A percentile compares a stretch with the other conserved stretches of the same genome.
Evolutionary conservation across 2,113 vertebrate genomes (phyloP).

Genomic region (Malurus cyaneus): DNA sequence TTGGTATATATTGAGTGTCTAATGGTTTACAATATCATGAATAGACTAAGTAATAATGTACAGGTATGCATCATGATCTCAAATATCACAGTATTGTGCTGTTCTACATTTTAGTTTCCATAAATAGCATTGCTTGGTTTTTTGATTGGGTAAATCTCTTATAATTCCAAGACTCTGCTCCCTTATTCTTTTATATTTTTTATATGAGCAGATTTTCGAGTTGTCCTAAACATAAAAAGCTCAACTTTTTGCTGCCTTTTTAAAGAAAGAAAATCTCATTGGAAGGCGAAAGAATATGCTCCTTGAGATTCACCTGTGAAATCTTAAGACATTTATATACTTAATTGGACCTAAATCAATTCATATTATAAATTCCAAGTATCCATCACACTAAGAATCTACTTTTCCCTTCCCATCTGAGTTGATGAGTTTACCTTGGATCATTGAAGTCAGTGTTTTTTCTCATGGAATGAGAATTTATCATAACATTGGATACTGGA

Average conservation of each 20-base stretch:
- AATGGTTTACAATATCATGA: constrained; percentile 79
- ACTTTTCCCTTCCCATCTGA: not conserved
- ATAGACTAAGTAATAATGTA: constrained; percentile 62
- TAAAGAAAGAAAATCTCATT: constrained; percentile 65
- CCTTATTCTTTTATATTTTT: constrained; percentile 76
- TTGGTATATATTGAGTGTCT: constrained; percentile 79
- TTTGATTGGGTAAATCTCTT: constrained; percentile 62
- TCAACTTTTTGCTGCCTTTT: constrained; percentile 70
- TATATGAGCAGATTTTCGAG: constrained; percentile 73
- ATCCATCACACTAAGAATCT: not conserved
- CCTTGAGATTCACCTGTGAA: constrained; percentile 58
- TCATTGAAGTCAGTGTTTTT: not conserved
- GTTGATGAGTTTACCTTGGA: not conserved
- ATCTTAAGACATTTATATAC: constrained; percentile 37
- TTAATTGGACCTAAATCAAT: constrained; percentile 47
- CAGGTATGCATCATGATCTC: constrained; percentile 70
- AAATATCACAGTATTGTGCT: constrained; percentile 68
- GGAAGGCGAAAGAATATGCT: too few relatives aligned
- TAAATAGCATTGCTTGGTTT: constrained; percentile 55
- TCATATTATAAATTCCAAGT: not conserved
- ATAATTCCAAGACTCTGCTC: constrained; percentile 66
- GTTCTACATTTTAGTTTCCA: constrained; percentile 71
- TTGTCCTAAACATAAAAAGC: constrained; percentile 65
- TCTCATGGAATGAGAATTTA: constrained; percentile 35
- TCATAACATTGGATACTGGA: not conserved